Evolutionary conservation across 2,113 vertebrate genomes (phyloP).

Genomic region (Oreochromis tanganicae): DNA sequence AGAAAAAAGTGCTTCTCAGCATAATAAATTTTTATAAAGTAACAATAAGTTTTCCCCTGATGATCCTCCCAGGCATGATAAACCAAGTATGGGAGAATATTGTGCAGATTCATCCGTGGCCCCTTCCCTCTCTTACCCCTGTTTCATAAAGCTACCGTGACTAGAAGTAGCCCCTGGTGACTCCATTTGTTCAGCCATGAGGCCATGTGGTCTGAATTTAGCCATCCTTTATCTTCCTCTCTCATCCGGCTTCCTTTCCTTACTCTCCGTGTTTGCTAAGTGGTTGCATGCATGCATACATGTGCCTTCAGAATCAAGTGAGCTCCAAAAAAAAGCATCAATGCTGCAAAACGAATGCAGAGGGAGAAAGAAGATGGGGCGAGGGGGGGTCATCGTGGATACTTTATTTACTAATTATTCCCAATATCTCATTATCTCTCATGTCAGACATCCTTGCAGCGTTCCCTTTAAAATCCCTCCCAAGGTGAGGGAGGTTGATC

Average conservation of each 20-base stretch:
- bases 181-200: constrained; percentile 53
- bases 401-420: constrained; percentile 20
- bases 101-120: background rate
- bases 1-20: background rate
- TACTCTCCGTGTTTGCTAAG: constrained; percentile 42
- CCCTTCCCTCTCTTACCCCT: background rate
- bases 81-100: background rate
- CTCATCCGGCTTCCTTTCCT: constrained; percentile 64
- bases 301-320: constrained; percentile 26
- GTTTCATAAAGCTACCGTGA: constrained; percentile 54
- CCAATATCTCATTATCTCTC: background rate
- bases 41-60: background rate
- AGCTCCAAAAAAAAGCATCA: background rate
- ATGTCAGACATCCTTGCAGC: background rate
- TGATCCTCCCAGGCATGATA: background rate
- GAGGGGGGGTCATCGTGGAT: background rate
- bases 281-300: constrained; percentile 59
- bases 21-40: background rate
- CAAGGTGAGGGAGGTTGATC: constrained; percentile 29
- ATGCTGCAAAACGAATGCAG: background rate
- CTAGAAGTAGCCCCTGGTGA: constrained; percentile 60
- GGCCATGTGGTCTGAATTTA: constrained; percentile 74
- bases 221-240: constrained; percentile 58
- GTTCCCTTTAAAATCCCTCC: background rate
- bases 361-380: background rate